These are phyloP conservation scores for Ceyx erithaca DNA, from an alignment of 2,797 vertebrate genomes.

Conservation along the genomic window DNA sequence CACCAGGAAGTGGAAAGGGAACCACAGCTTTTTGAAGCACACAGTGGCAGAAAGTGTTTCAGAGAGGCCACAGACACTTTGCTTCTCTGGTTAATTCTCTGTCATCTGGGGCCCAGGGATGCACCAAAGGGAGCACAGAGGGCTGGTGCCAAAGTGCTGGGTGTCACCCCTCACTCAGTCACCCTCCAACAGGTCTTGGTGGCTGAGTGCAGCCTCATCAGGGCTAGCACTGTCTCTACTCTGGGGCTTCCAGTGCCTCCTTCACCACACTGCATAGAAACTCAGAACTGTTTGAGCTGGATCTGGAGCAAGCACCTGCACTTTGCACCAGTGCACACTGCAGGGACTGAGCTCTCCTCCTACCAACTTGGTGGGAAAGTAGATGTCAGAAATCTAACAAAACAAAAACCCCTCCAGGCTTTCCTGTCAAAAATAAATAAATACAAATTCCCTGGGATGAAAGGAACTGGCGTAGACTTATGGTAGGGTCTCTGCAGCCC, in stretches of 20 bases:
- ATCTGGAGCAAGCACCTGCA: fast-evolving
- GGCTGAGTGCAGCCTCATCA: fast-evolving
- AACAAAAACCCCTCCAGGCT: background rate
- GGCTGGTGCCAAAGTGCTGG: background rate
- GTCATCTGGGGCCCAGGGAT: background rate
- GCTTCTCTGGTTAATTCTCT: background rate
- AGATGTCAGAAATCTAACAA: background rate
- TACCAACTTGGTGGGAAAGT: background rate
- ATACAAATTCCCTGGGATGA: background rate
- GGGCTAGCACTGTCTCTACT: background rate
- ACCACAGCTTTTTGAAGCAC: background rate
- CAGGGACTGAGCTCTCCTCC: background rate
- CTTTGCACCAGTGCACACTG: fast-evolving
- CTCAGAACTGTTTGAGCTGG: background rate
- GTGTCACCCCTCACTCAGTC: fast-evolving
- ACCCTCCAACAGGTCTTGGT: background rate
- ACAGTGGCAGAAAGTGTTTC: background rate
- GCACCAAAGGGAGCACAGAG: background rate
- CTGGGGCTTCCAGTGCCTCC: background rate
- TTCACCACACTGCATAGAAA: background rate
- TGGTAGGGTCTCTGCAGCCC: background rate
- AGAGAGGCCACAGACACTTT: background rate
- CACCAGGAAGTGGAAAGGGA: fast-evolving
- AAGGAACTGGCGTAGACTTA: background rate
- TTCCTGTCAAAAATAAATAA: background rate